Evolutionary conservation across 2,888 invertebrate species (phyloP).

Genomic region (Diadromus collaris): DNA sequence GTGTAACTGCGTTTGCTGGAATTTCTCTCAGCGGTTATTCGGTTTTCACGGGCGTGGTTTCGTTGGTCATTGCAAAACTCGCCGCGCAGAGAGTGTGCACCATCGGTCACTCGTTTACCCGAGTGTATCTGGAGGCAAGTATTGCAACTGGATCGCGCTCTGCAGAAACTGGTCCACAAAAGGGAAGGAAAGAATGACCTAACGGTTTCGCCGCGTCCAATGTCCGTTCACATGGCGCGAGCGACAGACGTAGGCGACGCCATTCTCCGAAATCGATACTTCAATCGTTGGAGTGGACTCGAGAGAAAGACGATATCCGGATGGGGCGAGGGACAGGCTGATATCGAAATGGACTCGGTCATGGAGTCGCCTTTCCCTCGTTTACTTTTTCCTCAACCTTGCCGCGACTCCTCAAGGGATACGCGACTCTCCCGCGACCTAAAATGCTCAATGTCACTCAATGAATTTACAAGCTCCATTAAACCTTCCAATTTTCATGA

Average conservation of each 20-base stretch:
- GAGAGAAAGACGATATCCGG: slow-evolving; percentile 58
- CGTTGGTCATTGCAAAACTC: slow-evolving; percentile 20
- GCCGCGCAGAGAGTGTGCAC: slow-evolving; percentile 13
- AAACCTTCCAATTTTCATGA: neutral
- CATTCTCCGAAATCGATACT: slow-evolving; percentile 73
- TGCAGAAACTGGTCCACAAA: slow-evolving; percentile 9
- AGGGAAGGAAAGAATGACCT: slow-evolving; percentile 37
- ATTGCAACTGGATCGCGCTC: slow-evolving; percentile 4
- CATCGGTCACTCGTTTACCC: slow-evolving; percentile 4
- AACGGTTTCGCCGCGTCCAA: neutral
- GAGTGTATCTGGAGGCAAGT: slow-evolving; percentile 33
- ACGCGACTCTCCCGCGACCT: neutral
- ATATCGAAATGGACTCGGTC: slow-evolving; percentile 52
- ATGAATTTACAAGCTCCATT: neutral
- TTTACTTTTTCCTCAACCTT: slow-evolving; percentile 13
- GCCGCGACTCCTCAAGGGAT: slow-evolving; percentile 2
- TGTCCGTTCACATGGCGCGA: slow-evolving; percentile 6
- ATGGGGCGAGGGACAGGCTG: slow-evolving; percentile 28
- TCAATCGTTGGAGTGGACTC: slow-evolving; percentile 70
- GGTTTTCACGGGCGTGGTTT: neutral
- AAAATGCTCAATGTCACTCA: neutral
- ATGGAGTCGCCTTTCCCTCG: slow-evolving; percentile 21
- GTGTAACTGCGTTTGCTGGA: neutral
- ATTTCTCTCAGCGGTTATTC: neutral
- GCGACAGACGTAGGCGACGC: slow-evolving; percentile 23